Evolutionary conservation across 2,888 invertebrate genomes (phyloP).

Genomic region (Formica aserva): DNA sequence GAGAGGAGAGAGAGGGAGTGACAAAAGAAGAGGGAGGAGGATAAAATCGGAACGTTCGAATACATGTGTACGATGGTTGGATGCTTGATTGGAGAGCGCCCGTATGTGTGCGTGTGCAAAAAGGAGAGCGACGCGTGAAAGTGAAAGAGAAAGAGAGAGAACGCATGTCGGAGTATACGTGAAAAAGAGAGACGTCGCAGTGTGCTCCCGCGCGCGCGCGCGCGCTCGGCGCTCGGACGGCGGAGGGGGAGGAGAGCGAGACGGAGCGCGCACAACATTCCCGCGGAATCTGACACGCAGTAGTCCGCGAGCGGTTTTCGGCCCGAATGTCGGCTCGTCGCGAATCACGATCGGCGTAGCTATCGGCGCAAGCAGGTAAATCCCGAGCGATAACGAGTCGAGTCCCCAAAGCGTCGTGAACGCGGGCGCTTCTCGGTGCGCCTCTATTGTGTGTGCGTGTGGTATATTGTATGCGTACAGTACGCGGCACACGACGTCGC

Average conservation of each 20-base stretch:
- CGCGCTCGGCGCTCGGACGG: constrained; percentile 36
- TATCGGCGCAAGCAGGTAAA: constrained; percentile 42
- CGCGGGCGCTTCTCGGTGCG: constrained; percentile 24
- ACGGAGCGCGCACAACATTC: constrained; percentile 59
- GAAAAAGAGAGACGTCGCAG: constrained; percentile 51
- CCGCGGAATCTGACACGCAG: constrained; percentile 69
- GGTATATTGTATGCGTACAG: background rate
- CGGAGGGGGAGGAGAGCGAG: constrained; percentile 44
- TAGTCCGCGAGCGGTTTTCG: constrained; percentile 59
- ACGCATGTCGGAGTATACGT: constrained; percentile 35
- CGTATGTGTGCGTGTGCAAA: constrained; percentile 23
- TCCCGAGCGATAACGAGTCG: constrained; percentile 38
- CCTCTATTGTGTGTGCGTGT: constrained; percentile 11
- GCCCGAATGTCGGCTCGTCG: constrained; percentile 53
- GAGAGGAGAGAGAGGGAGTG: constrained; percentile 27
- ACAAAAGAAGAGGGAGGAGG: background rate
- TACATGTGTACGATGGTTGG: background rate
- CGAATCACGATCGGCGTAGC: constrained; percentile 52
- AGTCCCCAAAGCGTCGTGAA: constrained; percentile 55
- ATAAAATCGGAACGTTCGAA: constrained; percentile 24
- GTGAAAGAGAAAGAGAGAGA: constrained; percentile 25
- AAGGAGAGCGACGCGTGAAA: constrained; percentile 59
- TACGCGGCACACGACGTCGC: constrained; percentile 26
- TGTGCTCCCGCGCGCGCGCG: constrained; percentile 43
- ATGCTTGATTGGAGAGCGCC: background rate